Conservation (phyloP, 2,797 vertebrate species). For the Nannoperca australis region DNA sequence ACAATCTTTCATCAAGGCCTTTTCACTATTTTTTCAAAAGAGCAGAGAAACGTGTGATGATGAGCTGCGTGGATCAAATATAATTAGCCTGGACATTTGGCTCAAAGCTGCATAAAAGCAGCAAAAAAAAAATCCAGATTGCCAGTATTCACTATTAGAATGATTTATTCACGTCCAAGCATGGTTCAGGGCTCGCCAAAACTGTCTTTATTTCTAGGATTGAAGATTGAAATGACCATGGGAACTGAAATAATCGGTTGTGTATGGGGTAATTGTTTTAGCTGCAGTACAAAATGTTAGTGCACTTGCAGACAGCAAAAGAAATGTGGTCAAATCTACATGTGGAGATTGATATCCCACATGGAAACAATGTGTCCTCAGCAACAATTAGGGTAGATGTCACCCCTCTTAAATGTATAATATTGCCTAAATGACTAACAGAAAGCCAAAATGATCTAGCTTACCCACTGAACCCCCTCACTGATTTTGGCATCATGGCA, state of each 20-base stretch:
- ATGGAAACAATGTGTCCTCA: constrained; percentile 48
- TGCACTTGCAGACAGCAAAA: constrained; percentile 30
- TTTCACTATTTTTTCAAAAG: constrained; percentile 36
- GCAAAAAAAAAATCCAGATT: constrained; percentile 50
- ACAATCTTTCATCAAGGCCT: constrained; percentile 62
- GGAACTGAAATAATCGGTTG: constrained; percentile 62
- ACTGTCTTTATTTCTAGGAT: constrained; percentile 49
- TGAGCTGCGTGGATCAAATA: constrained; percentile 62
- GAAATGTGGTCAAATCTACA: constrained; percentile 53
- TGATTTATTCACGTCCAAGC: constrained; percentile 69
- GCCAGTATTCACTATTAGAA: constrained; percentile 49
- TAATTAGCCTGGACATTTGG: constrained; percentile 68
- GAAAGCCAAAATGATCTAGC: constrained; percentile 30
- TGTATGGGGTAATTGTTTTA: constrained; percentile 49
- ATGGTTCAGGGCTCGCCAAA: constrained; percentile 52
- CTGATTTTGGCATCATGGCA: constrained; percentile 26
- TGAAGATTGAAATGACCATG: constrained; percentile 60
- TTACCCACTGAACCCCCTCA: constrained; percentile 6
- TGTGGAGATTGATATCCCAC: constrained; percentile 33
- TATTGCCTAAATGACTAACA: constrained; percentile 38
- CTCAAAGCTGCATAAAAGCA: constrained; percentile 60
- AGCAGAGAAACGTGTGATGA: constrained; percentile 48
- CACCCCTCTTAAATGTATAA: constrained; percentile 47
- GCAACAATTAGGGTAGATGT: constrained; percentile 47
- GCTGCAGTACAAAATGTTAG: constrained; percentile 48